Base-by-base conservation (phyloP, 2,113 vertebrate genomes). In the Tachysurus fulvidraco region DNA sequence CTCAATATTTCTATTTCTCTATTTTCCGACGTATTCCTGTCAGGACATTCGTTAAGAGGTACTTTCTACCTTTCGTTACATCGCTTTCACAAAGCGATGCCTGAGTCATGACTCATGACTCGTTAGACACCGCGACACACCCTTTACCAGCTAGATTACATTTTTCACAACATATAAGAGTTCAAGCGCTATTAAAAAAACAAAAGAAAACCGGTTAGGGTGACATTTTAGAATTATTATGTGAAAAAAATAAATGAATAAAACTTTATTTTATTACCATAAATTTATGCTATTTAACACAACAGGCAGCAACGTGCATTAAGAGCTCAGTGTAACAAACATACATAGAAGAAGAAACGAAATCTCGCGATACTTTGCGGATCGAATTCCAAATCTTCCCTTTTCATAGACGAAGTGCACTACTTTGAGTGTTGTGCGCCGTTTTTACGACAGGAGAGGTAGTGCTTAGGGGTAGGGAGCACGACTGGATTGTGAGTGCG, bases 291-390 rank as follows among this genome's bases (percentile, higher is more conserved):
- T 0, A 30, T 69, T 69, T 73, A 73, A 73, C 19, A 76, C 79
- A 44, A 10, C 83, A 88, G 87, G 44, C 60, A 83, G 67, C 57
- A 52, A 50, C 67, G 46, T 25, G 9, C n/a, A 11, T 76, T 0
- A 10, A 7, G 1, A 36, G 2, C 69, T 52, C 46, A 54, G 4
- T 23, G 46, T 8, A 30, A 77, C 11, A 41, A 59, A 59, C 55
- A 67, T 1, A 17, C 60, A 82, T 57, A 77, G 85, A 87, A 76
- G 88, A 77, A n/a, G 25, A 60, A 60, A 46, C 11, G 52, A 71
- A 87, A 73, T 89, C 86, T 54, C 87, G 88, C 85, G 86, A 89
- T 55, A 80, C 14, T 23, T 30, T 62, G 0, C 1, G n/a, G 25
- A 25, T 11, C 4, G 44, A 12, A 54, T 83, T 10, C 25, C n/a